Conservation (phyloP, 2,797 vertebrate genomes). For the Hydrophis major region DNA sequence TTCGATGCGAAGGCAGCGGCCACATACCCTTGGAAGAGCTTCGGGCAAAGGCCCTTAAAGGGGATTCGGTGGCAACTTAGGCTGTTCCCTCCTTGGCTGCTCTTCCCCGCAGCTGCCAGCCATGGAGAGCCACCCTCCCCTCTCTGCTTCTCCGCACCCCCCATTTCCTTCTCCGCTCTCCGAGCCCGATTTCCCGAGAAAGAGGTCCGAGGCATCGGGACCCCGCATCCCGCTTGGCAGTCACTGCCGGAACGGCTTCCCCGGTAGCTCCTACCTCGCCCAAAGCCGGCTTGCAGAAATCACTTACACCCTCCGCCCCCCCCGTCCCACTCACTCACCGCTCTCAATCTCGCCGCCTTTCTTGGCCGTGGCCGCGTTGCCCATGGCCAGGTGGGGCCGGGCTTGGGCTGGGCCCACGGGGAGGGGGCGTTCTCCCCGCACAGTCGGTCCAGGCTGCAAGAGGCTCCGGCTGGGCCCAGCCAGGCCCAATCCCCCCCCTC, state of each 20-base stretch:
- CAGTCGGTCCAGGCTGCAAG: constrained; percentile 20
- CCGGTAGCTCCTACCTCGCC: not conserved
- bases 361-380: constrained; percentile 85
- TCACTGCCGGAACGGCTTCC: not conserved
- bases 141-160: not conserved
- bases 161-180: not conserved
- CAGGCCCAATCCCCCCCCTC: constrained; percentile 57
- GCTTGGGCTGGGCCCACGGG: constrained; percentile 27
- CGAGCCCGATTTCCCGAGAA: not conserved
- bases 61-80: not conserved
- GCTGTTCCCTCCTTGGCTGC: not conserved
- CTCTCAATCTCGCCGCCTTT: constrained; percentile 87
- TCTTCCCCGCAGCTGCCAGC: not conserved
- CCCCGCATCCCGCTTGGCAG: constrained; percentile 41
- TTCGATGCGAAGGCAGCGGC: not conserved
- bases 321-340: constrained; percentile 69
- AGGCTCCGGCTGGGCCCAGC: constrained; percentile 48
- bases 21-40: not conserved
- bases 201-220: not conserved
- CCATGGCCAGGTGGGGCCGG: constrained; percentile 73
- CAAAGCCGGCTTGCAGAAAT: not conserved
- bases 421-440: constrained; percentile 36
- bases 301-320: no score
- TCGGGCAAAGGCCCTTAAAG: not conserved
- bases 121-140: not conserved